Evolutionary conservation across 2,888 invertebrate genomes (phyloP).

Genomic region (Ochropacha duplaris): DNA sequence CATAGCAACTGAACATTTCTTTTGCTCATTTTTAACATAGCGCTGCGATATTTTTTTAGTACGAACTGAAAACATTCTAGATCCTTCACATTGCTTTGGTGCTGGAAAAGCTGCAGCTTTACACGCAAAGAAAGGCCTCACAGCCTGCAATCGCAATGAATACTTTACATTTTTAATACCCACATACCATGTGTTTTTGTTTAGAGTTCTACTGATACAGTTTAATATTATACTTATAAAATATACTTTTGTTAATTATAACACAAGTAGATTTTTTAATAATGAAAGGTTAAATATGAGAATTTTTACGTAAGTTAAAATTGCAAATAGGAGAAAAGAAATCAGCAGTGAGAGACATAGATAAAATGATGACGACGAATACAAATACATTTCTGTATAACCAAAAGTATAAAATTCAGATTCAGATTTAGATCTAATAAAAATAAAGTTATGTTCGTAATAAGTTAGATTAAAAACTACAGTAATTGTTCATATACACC

Average conservation of each 20-base stretch:
- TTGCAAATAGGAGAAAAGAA: no score
- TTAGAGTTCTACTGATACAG: no score
- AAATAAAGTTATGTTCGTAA: background rate
- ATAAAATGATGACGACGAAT: no score
- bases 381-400: no score
- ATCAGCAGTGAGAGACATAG: no score
- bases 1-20: constrained; percentile 31
- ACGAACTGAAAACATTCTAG: constrained; percentile 28
- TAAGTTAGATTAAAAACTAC: constrained; percentile 14
- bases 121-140: constrained; percentile 31
- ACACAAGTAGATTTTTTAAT: no score
- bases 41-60: constrained; percentile 37
- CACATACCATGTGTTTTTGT: background rate
- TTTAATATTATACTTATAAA: no score
- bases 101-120: constrained; percentile 29
- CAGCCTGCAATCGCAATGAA: constrained; percentile 25
- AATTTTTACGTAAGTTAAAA: no score
- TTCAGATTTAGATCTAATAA: no score
- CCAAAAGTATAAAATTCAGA: background rate
- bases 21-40: constrained; percentile 29
- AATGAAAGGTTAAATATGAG: no score
- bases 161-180: constrained; percentile 25
- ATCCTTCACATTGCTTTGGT: constrained; percentile 34
- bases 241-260: no score
- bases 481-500: constrained; percentile 11